A percentile compares a stretch with the other conserved stretches of the same genome.
Evolutionary conservation across 2,888 invertebrate genomes (phyloP).

Genomic region (Sarcophaga rosellei): DNA sequence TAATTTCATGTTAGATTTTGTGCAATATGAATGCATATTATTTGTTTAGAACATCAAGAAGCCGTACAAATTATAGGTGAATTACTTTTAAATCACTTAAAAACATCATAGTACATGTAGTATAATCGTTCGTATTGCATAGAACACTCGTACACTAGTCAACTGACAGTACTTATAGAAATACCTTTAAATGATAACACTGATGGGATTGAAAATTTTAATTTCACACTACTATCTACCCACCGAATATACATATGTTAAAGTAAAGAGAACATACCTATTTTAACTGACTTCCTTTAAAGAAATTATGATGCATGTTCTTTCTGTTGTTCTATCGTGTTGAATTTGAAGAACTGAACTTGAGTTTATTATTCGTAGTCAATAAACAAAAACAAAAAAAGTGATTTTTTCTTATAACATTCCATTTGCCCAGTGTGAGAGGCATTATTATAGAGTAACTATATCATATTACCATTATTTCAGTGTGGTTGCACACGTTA

Average conservation of each 20-base stretch:
- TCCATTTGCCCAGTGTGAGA: conserved; percentile 47
- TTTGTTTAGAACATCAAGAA: conserved; percentile 63
- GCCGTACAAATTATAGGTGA: conserved; percentile 58
- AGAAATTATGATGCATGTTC: background rate
- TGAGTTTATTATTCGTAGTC: conserved; percentile 77
- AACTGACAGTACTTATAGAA: background rate
- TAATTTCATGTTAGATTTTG: conserved; percentile 11
- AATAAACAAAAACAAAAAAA: conserved; percentile 51
- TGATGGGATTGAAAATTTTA: too few relatives aligned
- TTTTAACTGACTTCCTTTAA: background rate
- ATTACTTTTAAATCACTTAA: conserved; percentile 47
- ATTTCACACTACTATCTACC: too few relatives aligned
- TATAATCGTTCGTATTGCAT: conserved; percentile 22
- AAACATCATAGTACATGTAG: background rate
- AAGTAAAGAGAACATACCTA: too few relatives aligned
- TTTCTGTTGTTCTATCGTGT: background rate
- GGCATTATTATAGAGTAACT: conserved; percentile 46
- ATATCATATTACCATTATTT: conserved; percentile 74
- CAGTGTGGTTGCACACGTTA: conserved; percentile 71
- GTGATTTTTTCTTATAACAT: conserved; percentile 69
- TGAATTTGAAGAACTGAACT: conserved; percentile 52
- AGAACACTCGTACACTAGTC: conserved; percentile 46
- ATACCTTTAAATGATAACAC: too few relatives aligned
- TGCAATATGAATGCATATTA: conserved; percentile 49
- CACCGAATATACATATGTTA: too few relatives aligned